These are phyloP conservation scores for Epizoanthus rinbou DNA, from an alignment of 92 coral and sea anemone species.

Conservation along the genomic window DNA sequence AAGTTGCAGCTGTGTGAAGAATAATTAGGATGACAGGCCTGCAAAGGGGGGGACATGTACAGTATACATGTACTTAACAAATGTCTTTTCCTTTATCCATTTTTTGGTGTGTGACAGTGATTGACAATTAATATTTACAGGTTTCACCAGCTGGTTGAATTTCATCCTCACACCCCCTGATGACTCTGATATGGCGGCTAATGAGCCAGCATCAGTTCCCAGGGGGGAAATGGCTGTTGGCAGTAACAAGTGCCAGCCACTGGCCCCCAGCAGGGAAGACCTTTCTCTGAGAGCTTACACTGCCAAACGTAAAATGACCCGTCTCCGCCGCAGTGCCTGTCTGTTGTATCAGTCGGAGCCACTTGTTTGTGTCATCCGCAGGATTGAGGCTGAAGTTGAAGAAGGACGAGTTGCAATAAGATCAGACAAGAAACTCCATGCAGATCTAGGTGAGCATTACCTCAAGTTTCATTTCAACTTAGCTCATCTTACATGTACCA, in stretches of 20 bases:
- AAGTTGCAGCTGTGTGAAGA: too few relatives aligned
- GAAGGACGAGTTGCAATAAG: constrained; percentile 83
- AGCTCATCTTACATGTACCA: too few relatives aligned
- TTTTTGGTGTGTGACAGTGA: background rate
- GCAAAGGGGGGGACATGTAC: too few relatives aligned
- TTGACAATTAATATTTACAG: constrained; percentile 36
- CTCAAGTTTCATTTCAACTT: too few relatives aligned
- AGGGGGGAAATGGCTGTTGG: constrained; percentile 42
- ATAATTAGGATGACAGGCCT: too few relatives aligned
- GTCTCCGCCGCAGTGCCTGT: constrained; percentile 90
- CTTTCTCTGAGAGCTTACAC: constrained; percentile 89
- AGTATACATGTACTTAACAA: too few relatives aligned
- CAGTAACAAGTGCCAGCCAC: constrained; percentile 76
- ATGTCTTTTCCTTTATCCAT: too few relatives aligned
- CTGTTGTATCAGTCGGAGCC: constrained; percentile 93
- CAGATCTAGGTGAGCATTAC: constrained; percentile 82
- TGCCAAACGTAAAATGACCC: constrained; percentile 94
- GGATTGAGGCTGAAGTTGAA: constrained; percentile 93
- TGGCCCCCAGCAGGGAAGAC: constrained; percentile 93
- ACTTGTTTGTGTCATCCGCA: constrained; percentile 68
- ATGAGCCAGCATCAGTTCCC: background rate
- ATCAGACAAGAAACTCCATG: constrained; percentile 90
- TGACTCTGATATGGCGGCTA: constrained; percentile 54
- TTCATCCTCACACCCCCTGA: constrained; percentile 95
- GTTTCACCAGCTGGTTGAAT: constrained; percentile 93